These are phyloP conservation scores for Dryobota labecula DNA, from an alignment of 2,888 invertebrate genomes.

Conservation along the genomic window DNA sequence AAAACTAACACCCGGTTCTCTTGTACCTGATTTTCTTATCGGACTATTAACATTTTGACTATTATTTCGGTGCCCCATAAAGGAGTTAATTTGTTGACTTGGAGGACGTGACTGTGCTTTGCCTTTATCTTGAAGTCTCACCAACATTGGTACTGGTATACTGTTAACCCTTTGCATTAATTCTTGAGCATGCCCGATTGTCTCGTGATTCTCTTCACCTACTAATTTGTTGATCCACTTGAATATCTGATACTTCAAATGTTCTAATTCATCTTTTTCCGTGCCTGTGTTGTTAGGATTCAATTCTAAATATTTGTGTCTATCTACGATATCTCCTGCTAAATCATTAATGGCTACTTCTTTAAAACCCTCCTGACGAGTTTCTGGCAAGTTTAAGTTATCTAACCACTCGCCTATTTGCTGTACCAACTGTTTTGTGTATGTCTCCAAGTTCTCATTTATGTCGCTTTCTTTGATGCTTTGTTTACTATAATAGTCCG, in stretches of 20 bases:
- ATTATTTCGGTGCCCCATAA: neutral
- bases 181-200: conserved; percentile 71
- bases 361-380: conserved; percentile 62
- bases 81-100: neutral
- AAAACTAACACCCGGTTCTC: neutral
- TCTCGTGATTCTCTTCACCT: conserved; percentile 71
- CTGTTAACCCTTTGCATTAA: conserved; percentile 75
- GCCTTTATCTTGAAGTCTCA: conserved; percentile 22
- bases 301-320: conserved; percentile 78
- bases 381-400: conserved; percentile 63
- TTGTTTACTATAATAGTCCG: conserved; percentile 49
- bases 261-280: conserved; percentile 75
- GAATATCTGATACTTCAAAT: conserved; percentile 81
- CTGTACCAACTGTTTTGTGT: conserved; percentile 69
- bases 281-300: conserved; percentile 66
- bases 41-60: neutral
- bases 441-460: conserved; percentile 63
- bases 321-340: conserved; percentile 80
- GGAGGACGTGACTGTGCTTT: neutral
- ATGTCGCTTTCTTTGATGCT: conserved; percentile 58
- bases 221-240: conserved; percentile 80
- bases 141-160: conserved; percentile 71
- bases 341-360: conserved; percentile 74
- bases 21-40: neutral
- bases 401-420: conserved; percentile 79